These are phyloP conservation scores for Labeo catla DNA, from an alignment of 2,113 vertebrate genomes.

Conservation along the genomic window DNA sequence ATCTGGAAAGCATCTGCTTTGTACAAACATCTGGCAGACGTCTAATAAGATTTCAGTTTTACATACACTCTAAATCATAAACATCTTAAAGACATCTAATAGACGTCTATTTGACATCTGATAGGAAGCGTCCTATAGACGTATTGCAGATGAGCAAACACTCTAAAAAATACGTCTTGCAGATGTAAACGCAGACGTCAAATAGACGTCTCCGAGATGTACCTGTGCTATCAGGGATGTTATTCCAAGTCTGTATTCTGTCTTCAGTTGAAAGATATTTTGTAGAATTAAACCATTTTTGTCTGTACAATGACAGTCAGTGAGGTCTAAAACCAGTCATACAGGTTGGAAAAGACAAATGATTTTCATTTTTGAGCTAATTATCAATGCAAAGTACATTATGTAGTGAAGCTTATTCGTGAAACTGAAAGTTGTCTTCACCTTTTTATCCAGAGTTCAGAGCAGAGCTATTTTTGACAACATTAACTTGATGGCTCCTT, in stretches of 20 bases:
- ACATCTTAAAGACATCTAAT: no score
- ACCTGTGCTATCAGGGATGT: background rate
- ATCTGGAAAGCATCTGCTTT: no score
- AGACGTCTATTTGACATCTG: no score
- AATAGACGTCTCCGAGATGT: no score
- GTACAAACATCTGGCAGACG: no score
- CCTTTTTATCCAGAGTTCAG: background rate
- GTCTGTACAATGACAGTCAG: background rate
- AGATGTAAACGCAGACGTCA: no score
- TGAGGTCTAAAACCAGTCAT: background rate
- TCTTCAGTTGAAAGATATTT: background rate
- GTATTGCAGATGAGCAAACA: no score
- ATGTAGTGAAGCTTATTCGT: background rate
- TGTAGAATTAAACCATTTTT: background rate
- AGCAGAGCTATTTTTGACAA: slow-evolving; percentile 14
- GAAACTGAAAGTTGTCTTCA: background rate
- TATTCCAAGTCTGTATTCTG: background rate
- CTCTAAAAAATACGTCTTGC: no score
- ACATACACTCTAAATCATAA: no score
- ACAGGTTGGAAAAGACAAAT: background rate
- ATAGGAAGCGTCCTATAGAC: no score
- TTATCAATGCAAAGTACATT: background rate
- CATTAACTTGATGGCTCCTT: slow-evolving; percentile 19
- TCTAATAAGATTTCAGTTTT: no score
- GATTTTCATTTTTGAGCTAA: background rate